A percentile compares a stretch with the other conserved stretches of the same genome.
phyloP scores from a whole-genome alignment of 2,797 vertebrate genomes.

The Mustela erminea region DNA sequence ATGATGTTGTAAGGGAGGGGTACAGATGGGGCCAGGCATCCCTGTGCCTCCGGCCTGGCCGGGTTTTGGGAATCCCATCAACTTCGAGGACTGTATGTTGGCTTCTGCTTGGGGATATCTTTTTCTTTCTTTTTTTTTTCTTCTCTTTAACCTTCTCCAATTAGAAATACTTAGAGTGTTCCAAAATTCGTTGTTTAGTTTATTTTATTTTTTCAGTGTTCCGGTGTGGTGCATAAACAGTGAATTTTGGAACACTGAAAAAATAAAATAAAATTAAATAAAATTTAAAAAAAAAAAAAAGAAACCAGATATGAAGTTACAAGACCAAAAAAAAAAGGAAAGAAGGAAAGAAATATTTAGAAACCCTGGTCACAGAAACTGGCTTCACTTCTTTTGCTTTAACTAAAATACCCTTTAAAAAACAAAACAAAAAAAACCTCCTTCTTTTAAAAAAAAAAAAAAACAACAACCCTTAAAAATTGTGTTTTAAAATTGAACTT shows the following conservation, averaged over 20 bases:
- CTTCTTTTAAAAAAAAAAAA: neutral
- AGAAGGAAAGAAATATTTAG: neutral
- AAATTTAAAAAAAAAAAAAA: too few species aligned
- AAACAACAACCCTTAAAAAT: too few species aligned
- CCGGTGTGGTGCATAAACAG: too few species aligned
- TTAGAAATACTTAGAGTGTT: neutral
- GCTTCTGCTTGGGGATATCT: neutral
- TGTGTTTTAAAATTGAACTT: neutral
- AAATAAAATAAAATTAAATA: too few species aligned
- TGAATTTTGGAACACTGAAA: too few species aligned
- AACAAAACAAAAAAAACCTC: neutral
- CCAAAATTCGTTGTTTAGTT: too few species aligned
- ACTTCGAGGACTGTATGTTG: neutral
- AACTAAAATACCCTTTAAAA: neutral
- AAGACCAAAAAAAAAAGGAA: too few species aligned
- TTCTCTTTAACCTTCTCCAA: neutral
- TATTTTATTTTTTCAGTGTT: too few species aligned
- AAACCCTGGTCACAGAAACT: neutral
- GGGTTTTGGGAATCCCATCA: neutral
- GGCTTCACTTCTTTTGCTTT: neutral
- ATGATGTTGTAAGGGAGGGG: neutral
- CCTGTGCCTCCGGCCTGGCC: neutral
- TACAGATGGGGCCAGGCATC: neutral
- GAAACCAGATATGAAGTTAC: too few species aligned
- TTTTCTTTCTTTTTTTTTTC: neutral